phyloP scores from a whole-genome alignment of 2,888 invertebrate genomes.

The Torymus aiolomorphi region DNA sequence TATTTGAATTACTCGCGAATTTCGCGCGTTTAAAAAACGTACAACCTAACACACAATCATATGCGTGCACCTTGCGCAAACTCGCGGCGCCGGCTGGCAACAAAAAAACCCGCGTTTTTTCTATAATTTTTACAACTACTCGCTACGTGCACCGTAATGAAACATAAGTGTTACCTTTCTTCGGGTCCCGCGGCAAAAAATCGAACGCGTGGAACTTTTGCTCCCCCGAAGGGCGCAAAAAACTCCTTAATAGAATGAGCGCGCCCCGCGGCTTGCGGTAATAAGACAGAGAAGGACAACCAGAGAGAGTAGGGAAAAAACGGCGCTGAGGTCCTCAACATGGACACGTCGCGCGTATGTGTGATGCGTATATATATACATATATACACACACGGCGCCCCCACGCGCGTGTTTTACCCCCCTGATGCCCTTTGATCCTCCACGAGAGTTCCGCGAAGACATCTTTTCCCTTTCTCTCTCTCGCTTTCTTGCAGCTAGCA shows the following conservation, averaged over 20 bases:
- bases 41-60: too few species aligned
- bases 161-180: constrained; percentile 43
- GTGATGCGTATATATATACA: constrained; percentile 50
- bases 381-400: too few species aligned
- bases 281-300: neutral
- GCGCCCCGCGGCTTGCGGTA: neutral
- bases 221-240: constrained; percentile 32
- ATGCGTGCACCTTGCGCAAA: neutral
- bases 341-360: constrained; percentile 64
- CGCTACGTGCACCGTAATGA: constrained; percentile 14
- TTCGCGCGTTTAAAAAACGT: too few species aligned
- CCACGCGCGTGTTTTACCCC: constrained; percentile 59
- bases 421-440: constrained; percentile 55
- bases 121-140: constrained; percentile 31
- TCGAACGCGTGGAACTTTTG: constrained; percentile 14
- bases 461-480: neutral
- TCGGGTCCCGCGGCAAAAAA: constrained; percentile 1
- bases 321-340: constrained; percentile 30
- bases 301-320: neutral
- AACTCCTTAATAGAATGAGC: constrained; percentile 31
- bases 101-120: neutral
- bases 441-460: constrained; percentile 8
- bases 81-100: too few species aligned
- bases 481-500: neutral
- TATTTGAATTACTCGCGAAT: too few species aligned